Base-by-base conservation (phyloP, 2,888 invertebrate species). In the Nemapogon koenigi region DNA sequence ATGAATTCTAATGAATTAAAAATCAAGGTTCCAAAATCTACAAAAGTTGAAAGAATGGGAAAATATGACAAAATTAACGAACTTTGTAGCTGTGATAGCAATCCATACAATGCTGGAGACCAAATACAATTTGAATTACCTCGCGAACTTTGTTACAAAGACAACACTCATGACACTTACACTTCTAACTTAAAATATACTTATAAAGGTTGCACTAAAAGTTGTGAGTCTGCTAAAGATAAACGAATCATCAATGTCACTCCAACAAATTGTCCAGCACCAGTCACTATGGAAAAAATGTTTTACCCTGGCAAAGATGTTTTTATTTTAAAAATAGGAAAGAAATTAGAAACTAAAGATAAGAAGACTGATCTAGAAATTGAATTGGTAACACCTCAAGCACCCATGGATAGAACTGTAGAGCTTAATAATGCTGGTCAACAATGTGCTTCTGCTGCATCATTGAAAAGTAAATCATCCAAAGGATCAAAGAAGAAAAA, bases 331-430 rank as follows among this genome's bases (percentile, higher is more conserved):
- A 78, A 75, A 57, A 75, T 78, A 41, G 76, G 76, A 16, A 78
- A 78, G 42, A 76, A 75, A 47, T 49, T 76, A 14, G 76, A 78
- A 50, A 69, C 68, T 1, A 62, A 64, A 47, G 72, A 78, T 38
- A 76, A 71, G 47, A 78, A 68, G 46, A 76, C 75, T 15, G 76
- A 76, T 43, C 57, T 78, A 7, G 76, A 75, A 58, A 78, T 78
- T 46, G 75, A 78, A 55, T 51, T 78, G 1, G 56, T 72, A 1
- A 76, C 76, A 2, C 76, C 76, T 8, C 76, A 75, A 53, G 57
- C 52, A 7, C 67, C 64, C 1, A 39, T 42, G n/a, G 51, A 50
- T 3, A 57, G 52, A 38, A 31, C 42, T 3, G 58, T 55, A 14
- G 55, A 49, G 39, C 57, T 43, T 40, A 50, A 57, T 37, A 56